Evolutionary conservation across 2,797 vertebrate genomes (phyloP).

Genomic region (Danionella dracula): DNA sequence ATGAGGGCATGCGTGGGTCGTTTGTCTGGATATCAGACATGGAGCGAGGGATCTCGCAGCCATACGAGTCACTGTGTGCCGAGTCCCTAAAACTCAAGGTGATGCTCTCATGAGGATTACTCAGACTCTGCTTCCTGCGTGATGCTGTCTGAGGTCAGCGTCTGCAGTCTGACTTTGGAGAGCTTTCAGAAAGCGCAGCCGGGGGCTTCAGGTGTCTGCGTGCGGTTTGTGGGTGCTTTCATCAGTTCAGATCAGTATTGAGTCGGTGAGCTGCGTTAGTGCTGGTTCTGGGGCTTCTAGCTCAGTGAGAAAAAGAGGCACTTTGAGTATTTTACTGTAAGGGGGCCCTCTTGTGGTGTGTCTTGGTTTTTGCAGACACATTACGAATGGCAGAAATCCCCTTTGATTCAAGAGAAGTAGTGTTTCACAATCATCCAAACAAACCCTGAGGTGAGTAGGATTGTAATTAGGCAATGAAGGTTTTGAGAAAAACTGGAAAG

Average conservation of each 20-base stretch:
- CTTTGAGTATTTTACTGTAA: not conserved
- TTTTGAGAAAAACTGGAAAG: not conserved
- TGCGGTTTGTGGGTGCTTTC: too few species aligned
- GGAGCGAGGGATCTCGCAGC: conserved; percentile 20
- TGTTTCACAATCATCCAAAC: not conserved
- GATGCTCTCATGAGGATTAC: conserved; percentile 10
- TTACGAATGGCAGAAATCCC: too few species aligned
- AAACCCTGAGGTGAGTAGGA: too few species aligned
- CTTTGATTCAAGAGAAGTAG: not conserved
- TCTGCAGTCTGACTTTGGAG: conserved; percentile 2
- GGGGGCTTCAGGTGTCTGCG: not conserved
- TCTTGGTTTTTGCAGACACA: conserved; percentile 1
- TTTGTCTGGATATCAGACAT: conserved; percentile 34
- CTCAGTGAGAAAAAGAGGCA: not conserved
- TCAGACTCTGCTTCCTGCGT: conserved; percentile 8
- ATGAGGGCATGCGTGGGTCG: conserved; percentile 27
- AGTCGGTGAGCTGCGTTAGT: too few species aligned
- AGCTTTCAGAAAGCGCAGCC: not conserved
- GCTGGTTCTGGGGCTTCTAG: not conserved
- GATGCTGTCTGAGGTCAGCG: not conserved
- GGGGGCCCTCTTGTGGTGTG: conserved; percentile 47
- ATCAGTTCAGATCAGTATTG: not conserved
- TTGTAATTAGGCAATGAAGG: too few species aligned
- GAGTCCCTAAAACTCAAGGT: not conserved
- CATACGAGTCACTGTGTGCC: conserved; percentile 10